Conservation (phyloP, 2,113 vertebrate genomes). For the Toxotes chatareus region DNA sequence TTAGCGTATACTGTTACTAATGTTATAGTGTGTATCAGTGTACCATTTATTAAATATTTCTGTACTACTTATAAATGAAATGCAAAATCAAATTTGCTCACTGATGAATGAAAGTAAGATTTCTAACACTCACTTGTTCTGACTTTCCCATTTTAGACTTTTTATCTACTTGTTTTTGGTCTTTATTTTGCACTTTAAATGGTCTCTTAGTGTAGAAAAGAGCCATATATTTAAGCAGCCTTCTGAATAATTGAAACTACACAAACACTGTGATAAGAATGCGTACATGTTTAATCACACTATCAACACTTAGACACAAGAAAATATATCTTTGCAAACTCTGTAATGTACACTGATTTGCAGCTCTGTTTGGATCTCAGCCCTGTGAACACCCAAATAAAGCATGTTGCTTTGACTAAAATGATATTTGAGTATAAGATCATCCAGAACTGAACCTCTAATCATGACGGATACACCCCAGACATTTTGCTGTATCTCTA, state of each 20-base stretch:
- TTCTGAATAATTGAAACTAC: neutral
- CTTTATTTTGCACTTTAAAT: neutral
- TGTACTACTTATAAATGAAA: no score
- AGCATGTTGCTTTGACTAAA: conserved; percentile 10
- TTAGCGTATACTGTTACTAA: no score
- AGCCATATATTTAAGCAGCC: neutral
- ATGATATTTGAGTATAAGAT: conserved; percentile 9
- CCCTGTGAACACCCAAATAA: neutral
- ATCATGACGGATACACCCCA: conserved; percentile 21
- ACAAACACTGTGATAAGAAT: neutral
- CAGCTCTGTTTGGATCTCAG: neutral
- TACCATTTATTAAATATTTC: neutral
- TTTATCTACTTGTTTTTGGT: no score
- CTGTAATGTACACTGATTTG: neutral
- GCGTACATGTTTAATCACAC: neutral
- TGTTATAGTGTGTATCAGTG: no score
- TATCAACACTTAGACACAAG: neutral
- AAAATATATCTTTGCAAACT: neutral
- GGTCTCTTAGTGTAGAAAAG: neutral
- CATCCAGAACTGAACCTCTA: conserved; percentile 28
- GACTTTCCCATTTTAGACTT: no score
- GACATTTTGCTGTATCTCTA: conserved; percentile 39
- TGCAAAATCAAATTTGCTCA: no score
- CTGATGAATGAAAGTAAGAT: no score
- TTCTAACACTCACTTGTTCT: no score